Base-by-base conservation (phyloP, 2,888 invertebrate genomes). In the Crossocerus cetratus region DNA sequence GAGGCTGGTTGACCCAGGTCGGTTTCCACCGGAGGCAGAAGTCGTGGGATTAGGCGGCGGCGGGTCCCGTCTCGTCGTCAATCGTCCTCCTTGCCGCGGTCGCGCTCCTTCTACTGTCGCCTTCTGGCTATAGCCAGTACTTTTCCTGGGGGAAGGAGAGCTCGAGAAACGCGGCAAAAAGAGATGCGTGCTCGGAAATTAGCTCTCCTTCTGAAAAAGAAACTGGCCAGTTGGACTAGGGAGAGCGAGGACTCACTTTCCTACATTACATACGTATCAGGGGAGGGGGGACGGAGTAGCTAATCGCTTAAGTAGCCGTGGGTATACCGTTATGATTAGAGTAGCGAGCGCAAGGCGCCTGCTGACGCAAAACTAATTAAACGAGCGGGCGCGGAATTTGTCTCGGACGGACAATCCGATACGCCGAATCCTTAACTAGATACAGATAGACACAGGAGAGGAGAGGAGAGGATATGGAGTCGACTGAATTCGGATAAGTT, bases 1-100 rank as follows among this genome's bases (percentile, higher is more conserved):
- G 72, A 65, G 69, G 72, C 77, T 76, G 79, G 78, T 84, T 84
- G 83, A 84, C 84, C 84, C 76, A 84, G 84, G 82, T 84, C 83
- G 83, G 83, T 83, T 78, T 81, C 68, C 77, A 75, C 72, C 64
- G 44, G 67, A 65, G 76, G 60, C 49, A 65, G 61, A 60, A 64
- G 68, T 63, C 67, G 59, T 76, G 72, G 70, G 76, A 83, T 82
- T 81, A 79, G 42, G 69, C 71, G 68, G 59, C 59, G 49, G 74
- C n/a, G n/a, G n/a, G n/a, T n/a, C n/a, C n/a, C n/a, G 71, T 32
- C 61, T 56, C 71, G 64, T 67, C 66, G 60, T 64, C 63, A 54
- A 78, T 71, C 72, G 68, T 16, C 2, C 32, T 32, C 32, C 32
- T 42, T 56, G 11, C 62, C 32, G n/a, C n/a, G 53, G 53, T 59